Evolutionary conservation across 2,888 invertebrate species (phyloP), one percentile per base, ranked within the genome.

Genomic region (Eupithecia vulgata): DNA sequence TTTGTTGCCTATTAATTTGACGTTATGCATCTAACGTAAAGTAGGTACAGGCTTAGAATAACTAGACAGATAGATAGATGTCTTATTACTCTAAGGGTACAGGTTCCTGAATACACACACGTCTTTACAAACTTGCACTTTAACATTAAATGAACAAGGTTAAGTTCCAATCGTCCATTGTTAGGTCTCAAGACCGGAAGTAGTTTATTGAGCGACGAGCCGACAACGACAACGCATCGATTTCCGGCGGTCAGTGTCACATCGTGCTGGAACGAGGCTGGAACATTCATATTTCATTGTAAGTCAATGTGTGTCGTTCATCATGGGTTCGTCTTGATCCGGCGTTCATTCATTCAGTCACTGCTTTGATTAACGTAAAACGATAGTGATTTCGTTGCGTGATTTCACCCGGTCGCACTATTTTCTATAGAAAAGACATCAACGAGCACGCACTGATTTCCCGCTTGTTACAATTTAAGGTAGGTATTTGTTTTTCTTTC

Each of bases 221-320:
- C 30, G 30, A 30, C 30, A 88, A 85, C 30, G 30, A 30, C 30
- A 88, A 85, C 87, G 87, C 86, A 82, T 84, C 82, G 83, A 83
- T 88, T 90, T 91, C 91, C 91, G 90, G 84, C 84, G 87, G 87
- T 87, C 90, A 90, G 87, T 88, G 91, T 88, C 89, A 77, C 75
- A 12, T 10, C 37, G 74, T 66, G 64, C 64, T 72, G 48, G 79
- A 73, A 76, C 78, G 77, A 73, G 64, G 64, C 64, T 72, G 48
- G 79, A 73, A 76, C 78, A 77, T 75, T 80, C 77, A 74, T 69
- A 76, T 79, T 74, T 78, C 78, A 69, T 79, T 81, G 80, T 79
- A 80, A 76, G 78, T 79, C 78, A 77, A 76, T 74, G 77, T 79
- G 12, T 30, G 30, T 4, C 30, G 66, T 71, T 71, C 76, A 61